Conservation (phyloP, 92 coral and sea anemone genomes). For the Montipora capitata region DNA sequence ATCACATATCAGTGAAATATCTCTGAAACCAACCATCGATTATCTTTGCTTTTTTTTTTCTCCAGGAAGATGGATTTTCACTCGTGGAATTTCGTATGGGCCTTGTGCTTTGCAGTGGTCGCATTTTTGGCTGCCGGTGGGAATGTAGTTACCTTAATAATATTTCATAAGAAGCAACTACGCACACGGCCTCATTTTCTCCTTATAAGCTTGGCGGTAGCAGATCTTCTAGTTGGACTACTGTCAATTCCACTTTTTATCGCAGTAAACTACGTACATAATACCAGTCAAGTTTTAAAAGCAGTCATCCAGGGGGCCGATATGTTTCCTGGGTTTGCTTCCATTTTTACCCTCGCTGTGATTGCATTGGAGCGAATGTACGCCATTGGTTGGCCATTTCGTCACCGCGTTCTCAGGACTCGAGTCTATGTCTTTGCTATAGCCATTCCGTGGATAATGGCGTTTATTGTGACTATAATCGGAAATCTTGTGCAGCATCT, state of each 20-base stretch:
- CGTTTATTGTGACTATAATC: constrained; percentile 13
- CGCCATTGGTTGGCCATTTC: constrained; percentile 69
- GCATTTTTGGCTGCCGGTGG: constrained; percentile 51
- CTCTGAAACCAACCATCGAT: background rate
- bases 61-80: constrained; percentile 4
- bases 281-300: too few relatives aligned
- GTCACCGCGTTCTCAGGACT: constrained; percentile 45
- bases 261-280: background rate
- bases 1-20: constrained; percentile 5
- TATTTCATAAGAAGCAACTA: constrained; percentile 50
- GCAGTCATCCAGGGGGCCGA: constrained; percentile 33
- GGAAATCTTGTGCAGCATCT: background rate
- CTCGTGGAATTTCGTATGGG: constrained; percentile 50
- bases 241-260: constrained; percentile 64
- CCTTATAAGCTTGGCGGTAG: constrained; percentile 69
- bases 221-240: constrained; percentile 76
- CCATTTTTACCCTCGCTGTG: constrained; percentile 63
- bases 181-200: constrained; percentile 69
- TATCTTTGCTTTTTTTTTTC: too few relatives aligned
- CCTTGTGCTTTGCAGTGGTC: constrained; percentile 52
- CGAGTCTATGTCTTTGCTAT: constrained; percentile 40
- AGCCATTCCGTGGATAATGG: constrained; percentile 56
- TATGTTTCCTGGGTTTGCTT: constrained; percentile 70
- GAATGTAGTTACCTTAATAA: constrained; percentile 46
- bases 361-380: constrained; percentile 72